phyloP scores from a whole-genome alignment of 2,888 invertebrate genomes.

The Hedychridium roseum region DNA sequence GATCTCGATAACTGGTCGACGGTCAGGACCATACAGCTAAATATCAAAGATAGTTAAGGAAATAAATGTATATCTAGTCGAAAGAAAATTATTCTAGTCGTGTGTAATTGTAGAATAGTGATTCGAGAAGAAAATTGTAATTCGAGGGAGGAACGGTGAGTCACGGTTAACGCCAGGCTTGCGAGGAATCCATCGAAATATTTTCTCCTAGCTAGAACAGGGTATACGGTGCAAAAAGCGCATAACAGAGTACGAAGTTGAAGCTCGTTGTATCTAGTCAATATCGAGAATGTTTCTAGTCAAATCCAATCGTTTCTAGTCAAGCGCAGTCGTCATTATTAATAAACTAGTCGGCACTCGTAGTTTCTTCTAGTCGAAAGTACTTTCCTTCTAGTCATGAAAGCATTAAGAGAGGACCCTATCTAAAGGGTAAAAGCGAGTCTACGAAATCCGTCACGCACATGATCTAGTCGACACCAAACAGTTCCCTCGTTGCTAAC shows the following conservation, averaged over 20 bases:
- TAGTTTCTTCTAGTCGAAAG: too few relatives aligned
- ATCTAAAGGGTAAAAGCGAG: too few relatives aligned
- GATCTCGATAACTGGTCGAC: not conserved
- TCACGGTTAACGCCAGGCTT: not conserved
- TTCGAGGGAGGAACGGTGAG: not conserved
- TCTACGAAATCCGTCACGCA: too few relatives aligned
- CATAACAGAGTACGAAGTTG: not conserved
- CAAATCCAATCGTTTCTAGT: too few relatives aligned
- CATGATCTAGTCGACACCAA: too few relatives aligned
- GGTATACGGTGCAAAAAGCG: not conserved
- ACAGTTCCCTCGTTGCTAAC: too few relatives aligned
- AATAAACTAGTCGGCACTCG: too few relatives aligned
- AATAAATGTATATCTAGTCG: conserved; percentile 20
- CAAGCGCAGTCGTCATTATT: too few relatives aligned
- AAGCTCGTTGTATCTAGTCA: too few relatives aligned
- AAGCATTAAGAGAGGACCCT: too few relatives aligned
- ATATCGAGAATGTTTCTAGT: too few relatives aligned
- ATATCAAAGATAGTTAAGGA: conserved; percentile 52
- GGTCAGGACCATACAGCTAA: conserved; percentile 48
- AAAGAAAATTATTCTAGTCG: conserved; percentile 13
- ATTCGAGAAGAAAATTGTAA: not conserved
- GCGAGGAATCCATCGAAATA: not conserved
- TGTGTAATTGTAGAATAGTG: not conserved
- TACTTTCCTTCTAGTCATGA: too few relatives aligned
- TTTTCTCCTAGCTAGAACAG: not conserved